Conservation (phyloP, 2,888 invertebrate species). For the Erpobdella octoculata region DNA sequence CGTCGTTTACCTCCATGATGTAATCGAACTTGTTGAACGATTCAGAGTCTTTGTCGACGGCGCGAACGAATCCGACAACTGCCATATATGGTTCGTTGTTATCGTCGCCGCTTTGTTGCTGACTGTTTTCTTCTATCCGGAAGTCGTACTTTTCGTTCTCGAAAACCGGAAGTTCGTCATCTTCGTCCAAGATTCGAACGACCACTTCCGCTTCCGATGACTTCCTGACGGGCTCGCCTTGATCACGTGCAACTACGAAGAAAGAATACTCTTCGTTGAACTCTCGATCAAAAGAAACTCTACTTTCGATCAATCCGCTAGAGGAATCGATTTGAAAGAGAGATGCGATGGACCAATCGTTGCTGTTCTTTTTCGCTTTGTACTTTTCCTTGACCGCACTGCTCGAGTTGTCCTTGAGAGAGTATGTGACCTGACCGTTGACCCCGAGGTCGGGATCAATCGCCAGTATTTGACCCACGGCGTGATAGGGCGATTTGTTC, state of each 20-base stretch:
- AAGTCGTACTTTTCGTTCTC: slow-evolving; percentile 26
- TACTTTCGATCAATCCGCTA: slow-evolving; percentile 28
- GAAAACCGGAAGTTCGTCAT: slow-evolving; percentile 31
- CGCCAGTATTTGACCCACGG: slow-evolving; percentile 1
- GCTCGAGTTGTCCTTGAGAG: slow-evolving; percentile 46
- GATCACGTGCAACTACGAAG: slow-evolving; percentile 34
- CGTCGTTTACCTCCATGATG: slow-evolving; percentile 21
- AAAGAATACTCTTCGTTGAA: slow-evolving; percentile 25
- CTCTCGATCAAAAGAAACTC: slow-evolving; percentile 34
- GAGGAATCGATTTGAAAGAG: slow-evolving; percentile 27
- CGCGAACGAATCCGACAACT: slow-evolving; percentile 28
- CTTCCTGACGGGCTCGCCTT: slow-evolving; percentile 28
- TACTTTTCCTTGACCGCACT: background rate
- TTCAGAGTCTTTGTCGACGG: slow-evolving; percentile 28
- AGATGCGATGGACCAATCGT: background rate
- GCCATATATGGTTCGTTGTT: background rate
- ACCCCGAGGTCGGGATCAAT: slow-evolving; percentile 65
- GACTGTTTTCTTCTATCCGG: slow-evolving; percentile 24
- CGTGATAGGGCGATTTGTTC: slow-evolving; percentile 54
- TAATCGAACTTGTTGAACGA: slow-evolving; percentile 27
- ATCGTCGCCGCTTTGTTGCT: background rate
- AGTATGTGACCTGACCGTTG: slow-evolving; percentile 82
- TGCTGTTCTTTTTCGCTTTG: background rate
- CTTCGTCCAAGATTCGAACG: slow-evolving; percentile 22
- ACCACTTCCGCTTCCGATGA: slow-evolving; percentile 23